Percentiles rank a stretch among this genome's conserved stretches.
Conservation (phyloP, 2,888 invertebrate genomes). For the Phortica okadai region DNA sequence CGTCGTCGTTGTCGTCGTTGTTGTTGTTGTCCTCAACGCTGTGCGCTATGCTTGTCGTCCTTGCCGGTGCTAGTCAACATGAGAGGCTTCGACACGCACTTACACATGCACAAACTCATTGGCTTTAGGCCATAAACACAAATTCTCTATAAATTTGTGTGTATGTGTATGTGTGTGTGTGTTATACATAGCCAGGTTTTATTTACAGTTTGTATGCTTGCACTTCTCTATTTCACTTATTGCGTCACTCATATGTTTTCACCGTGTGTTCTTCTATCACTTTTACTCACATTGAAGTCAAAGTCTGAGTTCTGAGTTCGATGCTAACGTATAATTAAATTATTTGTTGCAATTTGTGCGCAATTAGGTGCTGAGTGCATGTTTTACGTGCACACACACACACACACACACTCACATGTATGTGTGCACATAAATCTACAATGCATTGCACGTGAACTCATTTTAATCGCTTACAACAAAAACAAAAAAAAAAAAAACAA, state of each 20-base stretch:
- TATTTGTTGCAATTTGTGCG: slow-evolving; percentile 18
- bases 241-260: not conserved
- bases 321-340: not conserved
- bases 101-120: not conserved
- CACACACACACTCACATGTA: not conserved
- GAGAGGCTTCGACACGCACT: not conserved
- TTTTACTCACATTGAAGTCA: not conserved
- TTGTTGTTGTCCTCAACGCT: too few species aligned
- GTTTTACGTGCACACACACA: not conserved
- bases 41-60: too few species aligned
- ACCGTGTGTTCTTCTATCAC: not conserved
- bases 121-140: not conserved
- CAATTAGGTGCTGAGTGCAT: slow-evolving; percentile 15
- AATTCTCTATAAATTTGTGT: too few species aligned
- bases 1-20: too few species aligned
- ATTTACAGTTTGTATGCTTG: not conserved
- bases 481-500: not conserved
- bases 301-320: not conserved
- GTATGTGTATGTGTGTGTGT: not conserved
- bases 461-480: not conserved
- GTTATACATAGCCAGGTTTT: not conserved
- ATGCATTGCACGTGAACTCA: not conserved
- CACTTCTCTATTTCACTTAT: too few species aligned
- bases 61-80: not conserved
- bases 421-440: not conserved